A percentile compares a stretch with the other conserved stretches of the same genome.
Conservation (phyloP, 2,888 invertebrate species). For the Isotomurus palustris region DNA sequence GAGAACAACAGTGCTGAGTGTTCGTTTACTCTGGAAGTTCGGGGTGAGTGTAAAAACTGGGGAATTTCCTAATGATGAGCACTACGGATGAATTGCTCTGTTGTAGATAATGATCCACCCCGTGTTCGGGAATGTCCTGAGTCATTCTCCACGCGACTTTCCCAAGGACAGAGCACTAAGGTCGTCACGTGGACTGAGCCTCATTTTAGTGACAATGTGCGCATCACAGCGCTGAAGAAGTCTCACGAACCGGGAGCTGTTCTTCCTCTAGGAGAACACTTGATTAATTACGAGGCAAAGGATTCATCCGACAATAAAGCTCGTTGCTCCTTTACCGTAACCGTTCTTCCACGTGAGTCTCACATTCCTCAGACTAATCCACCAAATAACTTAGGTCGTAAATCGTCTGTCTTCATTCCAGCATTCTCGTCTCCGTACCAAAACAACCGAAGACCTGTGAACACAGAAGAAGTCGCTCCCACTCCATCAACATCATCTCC, state of each 20-base stretch:
- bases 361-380: not conserved
- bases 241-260: constrained; percentile 52
- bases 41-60: constrained; percentile 38
- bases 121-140: constrained; percentile 54
- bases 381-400: not conserved
- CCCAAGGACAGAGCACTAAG: constrained; percentile 49
- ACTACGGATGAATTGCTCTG: not conserved
- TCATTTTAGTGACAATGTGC: constrained; percentile 54
- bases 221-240: constrained; percentile 47
- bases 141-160: constrained; percentile 48
- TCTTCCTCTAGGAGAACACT: constrained; percentile 53
- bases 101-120: constrained; percentile 53
- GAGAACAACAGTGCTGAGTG: constrained; percentile 53
- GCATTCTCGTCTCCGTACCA: too few relatives aligned
- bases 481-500: constrained; percentile 24
- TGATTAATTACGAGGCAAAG: constrained; percentile 53
- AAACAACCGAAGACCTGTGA: constrained; percentile 30
- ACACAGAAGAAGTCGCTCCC: constrained; percentile 33
- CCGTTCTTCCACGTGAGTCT: constrained; percentile 38
- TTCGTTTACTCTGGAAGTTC: constrained; percentile 51
- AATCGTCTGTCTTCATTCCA: too few relatives aligned
- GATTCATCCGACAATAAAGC: constrained; percentile 54
- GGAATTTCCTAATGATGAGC: not conserved
- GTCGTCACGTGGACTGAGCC: constrained; percentile 54
- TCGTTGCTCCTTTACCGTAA: constrained; percentile 52